Conservation (phyloP, 2,113 vertebrate species). For the Numenius arquata region DNA sequence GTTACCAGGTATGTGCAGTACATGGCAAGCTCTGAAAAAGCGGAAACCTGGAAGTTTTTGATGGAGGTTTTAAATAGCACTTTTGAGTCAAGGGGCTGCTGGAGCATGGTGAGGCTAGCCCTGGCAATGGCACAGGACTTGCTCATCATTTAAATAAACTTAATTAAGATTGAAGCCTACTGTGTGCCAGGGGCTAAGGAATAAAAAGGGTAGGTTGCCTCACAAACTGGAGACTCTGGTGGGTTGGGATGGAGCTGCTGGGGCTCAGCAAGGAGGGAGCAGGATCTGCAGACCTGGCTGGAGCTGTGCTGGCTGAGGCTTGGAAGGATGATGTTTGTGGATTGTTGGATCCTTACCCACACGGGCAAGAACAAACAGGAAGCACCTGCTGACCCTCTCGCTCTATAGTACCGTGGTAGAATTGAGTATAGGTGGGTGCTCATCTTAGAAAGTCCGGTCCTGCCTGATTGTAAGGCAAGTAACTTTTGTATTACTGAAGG, state of each 20-base stretch:
- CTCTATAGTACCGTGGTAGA: not conserved
- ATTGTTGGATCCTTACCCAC: fast-evolving
- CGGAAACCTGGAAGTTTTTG: not conserved
- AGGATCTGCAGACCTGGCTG: not conserved
- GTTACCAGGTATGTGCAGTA: not conserved
- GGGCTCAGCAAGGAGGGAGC: not conserved
- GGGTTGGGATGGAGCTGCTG: not conserved
- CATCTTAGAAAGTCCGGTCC: not conserved
- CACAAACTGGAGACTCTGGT: not conserved
- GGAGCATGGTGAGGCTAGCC: not conserved
- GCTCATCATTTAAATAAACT: not conserved
- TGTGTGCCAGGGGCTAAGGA: not conserved
- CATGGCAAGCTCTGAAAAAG: not conserved
- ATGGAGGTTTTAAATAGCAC: not conserved
- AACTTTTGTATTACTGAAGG: not conserved
- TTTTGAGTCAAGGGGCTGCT: not conserved
- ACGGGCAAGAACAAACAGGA: not conserved
- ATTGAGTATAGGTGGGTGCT: not conserved
- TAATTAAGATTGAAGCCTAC: not conserved
- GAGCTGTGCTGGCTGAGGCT: not conserved
- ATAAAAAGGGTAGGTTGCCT: not conserved
- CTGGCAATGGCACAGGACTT: not conserved
- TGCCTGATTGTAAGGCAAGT: not conserved
- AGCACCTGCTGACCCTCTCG: not conserved
- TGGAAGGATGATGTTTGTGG: not conserved